A percentile compares a stretch with the other conserved stretches of the same genome.
Conservation (phyloP, 1,140 invertebrate species). For the Saccostrea cuccullata region DNA sequence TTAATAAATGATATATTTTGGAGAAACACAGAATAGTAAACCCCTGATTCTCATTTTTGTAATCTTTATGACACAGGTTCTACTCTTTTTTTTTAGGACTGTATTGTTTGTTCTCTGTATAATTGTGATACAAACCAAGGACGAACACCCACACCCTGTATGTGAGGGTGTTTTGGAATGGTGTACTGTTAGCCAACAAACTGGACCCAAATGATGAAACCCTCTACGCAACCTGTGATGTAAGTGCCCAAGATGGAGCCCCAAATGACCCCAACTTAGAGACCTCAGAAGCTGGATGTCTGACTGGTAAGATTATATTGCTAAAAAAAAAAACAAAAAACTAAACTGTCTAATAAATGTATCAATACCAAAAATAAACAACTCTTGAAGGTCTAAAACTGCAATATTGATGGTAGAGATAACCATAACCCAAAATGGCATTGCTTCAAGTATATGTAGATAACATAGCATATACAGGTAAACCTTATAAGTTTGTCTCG, state of each 20-base stretch:
- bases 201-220: constrained; percentile 22
- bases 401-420: too few species aligned
- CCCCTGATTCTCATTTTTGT: too few species aligned
- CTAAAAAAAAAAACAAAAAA: neutral
- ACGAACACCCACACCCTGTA: neutral
- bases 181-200: constrained; percentile 17
- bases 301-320: neutral
- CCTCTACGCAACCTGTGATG: constrained; percentile 16
- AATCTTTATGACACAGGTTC: too few species aligned
- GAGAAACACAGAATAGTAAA: too few species aligned
- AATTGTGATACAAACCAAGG: neutral
- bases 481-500: too few species aligned
- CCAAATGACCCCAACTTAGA: constrained; percentile 18
- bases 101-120: neutral
- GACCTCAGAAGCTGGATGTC: neutral
- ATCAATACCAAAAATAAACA: too few species aligned
- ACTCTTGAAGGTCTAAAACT: too few species aligned
- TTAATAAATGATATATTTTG: too few species aligned
- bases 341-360: too few species aligned
- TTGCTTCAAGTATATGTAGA: too few species aligned
- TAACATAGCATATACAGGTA: too few species aligned
- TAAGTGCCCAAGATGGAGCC: neutral
- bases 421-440: too few species aligned
- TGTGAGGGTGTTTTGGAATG: neutral
- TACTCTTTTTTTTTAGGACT: neutral